A percentile compares a stretch with the other conserved stretches of the same genome.
Evolutionary conservation across 2,797 vertebrate species (phyloP).

Genomic region (Ptychadena robeensis): DNA sequence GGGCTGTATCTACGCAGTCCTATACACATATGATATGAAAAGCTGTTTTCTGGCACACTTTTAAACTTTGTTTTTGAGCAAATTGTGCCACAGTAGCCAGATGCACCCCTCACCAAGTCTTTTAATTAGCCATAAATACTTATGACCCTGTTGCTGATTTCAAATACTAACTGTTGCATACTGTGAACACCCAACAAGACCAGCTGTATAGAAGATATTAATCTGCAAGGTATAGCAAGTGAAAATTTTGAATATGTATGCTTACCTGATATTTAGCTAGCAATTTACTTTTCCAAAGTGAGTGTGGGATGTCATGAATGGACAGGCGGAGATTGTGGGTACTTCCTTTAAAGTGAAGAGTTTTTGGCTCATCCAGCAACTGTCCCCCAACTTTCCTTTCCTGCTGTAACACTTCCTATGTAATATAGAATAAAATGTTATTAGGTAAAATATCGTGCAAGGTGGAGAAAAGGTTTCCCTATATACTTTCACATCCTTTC

Average conservation of each 20-base stretch:
- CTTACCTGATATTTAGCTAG: slow-evolving; percentile 93
- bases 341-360: slow-evolving; percentile 95
- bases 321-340: slow-evolving; percentile 95
- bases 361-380: slow-evolving; percentile 95
- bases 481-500: neutral
- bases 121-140: too few species aligned
- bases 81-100: too few species aligned
- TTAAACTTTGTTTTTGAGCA: too few species aligned
- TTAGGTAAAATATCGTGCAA: neutral
- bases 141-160: too few species aligned
- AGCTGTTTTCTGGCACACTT: too few species aligned
- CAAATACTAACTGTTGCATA: too few species aligned
- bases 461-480: neutral
- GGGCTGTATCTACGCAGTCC: too few species aligned
- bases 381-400: slow-evolving; percentile 97
- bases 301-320: slow-evolving; percentile 92
- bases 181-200: too few species aligned
- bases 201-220: too few species aligned
- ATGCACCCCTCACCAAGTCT: too few species aligned
- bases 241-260: neutral
- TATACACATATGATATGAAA: too few species aligned
- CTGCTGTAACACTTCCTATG: slow-evolving; percentile 93
- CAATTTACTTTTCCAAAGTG: slow-evolving; percentile 95
- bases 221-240: too few species aligned
- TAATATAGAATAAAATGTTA: neutral